Percentiles rank a stretch among this genome's conserved stretches.
Evolutionary conservation across 2,797 vertebrate genomes (phyloP).

Genomic region (Pogonophryne albipinna): DNA sequence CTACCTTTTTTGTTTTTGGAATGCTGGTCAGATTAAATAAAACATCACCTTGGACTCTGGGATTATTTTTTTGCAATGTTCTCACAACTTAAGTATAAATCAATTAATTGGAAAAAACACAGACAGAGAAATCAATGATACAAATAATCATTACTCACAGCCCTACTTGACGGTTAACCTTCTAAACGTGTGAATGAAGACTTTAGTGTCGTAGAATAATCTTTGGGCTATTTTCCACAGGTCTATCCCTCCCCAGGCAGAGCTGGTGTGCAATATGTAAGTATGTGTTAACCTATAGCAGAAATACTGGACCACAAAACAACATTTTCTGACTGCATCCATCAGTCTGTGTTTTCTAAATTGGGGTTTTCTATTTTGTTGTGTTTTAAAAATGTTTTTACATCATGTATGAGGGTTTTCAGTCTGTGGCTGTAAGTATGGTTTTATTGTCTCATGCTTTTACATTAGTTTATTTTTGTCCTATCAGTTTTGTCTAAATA

Average conservation of each 20-base stretch:
- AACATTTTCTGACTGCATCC: background rate
- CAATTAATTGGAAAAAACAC: rapidly evolving
- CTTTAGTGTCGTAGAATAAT: background rate
- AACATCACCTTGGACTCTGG: background rate
- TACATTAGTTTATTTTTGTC: too few species aligned
- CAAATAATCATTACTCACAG: background rate
- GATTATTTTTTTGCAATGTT: background rate
- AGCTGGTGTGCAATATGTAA: background rate
- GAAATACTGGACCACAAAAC: background rate
- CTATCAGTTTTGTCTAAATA: too few species aligned
- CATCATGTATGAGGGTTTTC: too few species aligned
- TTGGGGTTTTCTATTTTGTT: too few species aligned
- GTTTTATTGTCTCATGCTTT: too few species aligned
- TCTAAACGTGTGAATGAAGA: background rate
- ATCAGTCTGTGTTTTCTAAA: too few species aligned
- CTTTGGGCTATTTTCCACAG: background rate
- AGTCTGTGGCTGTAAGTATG: too few species aligned
- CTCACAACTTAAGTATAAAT: background rate
- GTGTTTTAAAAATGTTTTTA: too few species aligned
- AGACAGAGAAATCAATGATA: background rate
- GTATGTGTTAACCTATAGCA: slow-evolving; percentile 16
- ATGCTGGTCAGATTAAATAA: background rate
- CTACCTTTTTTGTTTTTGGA: background rate
- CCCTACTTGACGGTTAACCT: background rate
- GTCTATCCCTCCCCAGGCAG: background rate